Evolutionary conservation across 2,113 vertebrate genomes (phyloP).

Genomic region (Plotosus lineatus): DNA sequence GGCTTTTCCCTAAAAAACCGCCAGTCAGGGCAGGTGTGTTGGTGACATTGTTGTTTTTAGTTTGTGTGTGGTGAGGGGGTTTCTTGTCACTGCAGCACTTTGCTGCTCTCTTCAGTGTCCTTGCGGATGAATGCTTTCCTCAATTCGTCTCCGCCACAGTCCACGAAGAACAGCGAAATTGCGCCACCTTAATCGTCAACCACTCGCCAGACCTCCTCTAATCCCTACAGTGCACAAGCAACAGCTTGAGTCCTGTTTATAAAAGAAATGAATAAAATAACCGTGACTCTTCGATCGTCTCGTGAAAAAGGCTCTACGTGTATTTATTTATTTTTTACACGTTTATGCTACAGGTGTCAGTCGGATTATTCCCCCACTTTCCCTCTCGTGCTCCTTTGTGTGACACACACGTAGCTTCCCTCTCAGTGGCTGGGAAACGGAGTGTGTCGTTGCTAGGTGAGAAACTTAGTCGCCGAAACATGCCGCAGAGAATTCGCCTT

Average conservation of each 20-base stretch:
- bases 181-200: not conserved
- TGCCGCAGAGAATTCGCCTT: not conserved
- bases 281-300: not conserved
- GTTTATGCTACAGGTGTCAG: not conserved
- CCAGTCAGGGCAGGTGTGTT: not conserved
- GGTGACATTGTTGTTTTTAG: not conserved
- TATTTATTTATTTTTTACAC: no score
- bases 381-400: not conserved
- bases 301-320: not conserved
- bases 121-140: not conserved
- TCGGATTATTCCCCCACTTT: not conserved
- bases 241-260: not conserved
- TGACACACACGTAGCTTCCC: not conserved
- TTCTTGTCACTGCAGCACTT: not conserved
- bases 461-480: not conserved
- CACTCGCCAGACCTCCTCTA: not conserved
- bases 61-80: not conserved
- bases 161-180: not conserved
- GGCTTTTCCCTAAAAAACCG: not conserved
- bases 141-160: not conserved
- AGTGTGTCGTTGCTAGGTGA: conserved; percentile 9
- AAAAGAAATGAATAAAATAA: not conserved
- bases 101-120: not conserved
- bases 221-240: not conserved
- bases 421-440: not conserved